A percentile compares a stretch with the other conserved stretches of the same genome.
These are phyloP conservation scores for Stratiomys singularior DNA, from an alignment of 2,888 invertebrate genomes.

Conservation along the genomic window DNA sequence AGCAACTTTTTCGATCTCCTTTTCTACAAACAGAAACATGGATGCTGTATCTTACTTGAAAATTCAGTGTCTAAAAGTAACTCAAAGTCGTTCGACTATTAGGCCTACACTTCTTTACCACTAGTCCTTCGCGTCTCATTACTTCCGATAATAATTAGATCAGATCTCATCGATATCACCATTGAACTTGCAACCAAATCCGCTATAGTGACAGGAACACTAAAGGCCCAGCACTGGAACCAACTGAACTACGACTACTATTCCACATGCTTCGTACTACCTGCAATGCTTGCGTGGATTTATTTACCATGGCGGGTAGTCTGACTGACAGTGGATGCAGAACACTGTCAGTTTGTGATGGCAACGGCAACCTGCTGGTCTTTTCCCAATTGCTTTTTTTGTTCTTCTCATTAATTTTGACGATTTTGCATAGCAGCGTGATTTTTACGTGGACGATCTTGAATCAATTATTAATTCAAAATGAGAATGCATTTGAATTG, in stretches of 20 bases:
- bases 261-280: not conserved
- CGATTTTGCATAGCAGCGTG: no score
- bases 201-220: not conserved
- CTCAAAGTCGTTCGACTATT: not conserved
- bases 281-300: not conserved
- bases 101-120: not conserved
- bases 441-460: not conserved
- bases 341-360: not conserved
- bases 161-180: slow-evolving; percentile 12
- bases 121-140: not conserved
- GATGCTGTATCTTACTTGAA: no score
- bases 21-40: not conserved
- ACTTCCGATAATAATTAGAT: slow-evolving; percentile 12
- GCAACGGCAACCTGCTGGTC: not conserved
- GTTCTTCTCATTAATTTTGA: no score
- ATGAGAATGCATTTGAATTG: not conserved
- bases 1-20: not conserved
- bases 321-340: not conserved
- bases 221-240: not conserved
- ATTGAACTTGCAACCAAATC: not conserved
- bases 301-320: not conserved
- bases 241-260: not conserved
- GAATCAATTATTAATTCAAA: slow-evolving; percentile 4
- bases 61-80: not conserved
- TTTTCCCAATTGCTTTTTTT: no score